Percentiles rank a stretch among this genome's conserved stretches.
These are phyloP conservation scores for Oceanites oceanicus DNA, from an alignment of 2,113 vertebrate genomes.

Conservation along the genomic window DNA sequence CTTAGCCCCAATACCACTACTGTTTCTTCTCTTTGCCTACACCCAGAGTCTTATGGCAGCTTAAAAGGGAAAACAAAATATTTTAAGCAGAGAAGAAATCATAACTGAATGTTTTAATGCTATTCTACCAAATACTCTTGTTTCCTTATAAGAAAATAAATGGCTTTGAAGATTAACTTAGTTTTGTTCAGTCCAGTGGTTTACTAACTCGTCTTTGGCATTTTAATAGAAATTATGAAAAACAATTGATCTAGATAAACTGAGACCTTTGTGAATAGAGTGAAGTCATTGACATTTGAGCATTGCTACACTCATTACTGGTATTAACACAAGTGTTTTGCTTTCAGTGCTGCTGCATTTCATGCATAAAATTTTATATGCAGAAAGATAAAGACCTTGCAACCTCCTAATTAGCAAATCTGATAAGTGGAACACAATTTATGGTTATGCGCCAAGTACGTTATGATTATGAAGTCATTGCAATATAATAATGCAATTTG, in stretches of 20 bases:
- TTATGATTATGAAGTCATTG: constrained; percentile 46
- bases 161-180: background rate
- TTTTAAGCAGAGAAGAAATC: background rate
- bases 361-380: constrained; percentile 4
- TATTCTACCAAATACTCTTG: background rate
- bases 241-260: constrained; percentile 41
- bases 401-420: constrained; percentile 53
- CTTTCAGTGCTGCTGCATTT: constrained; percentile 35
- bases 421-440: constrained; percentile 44
- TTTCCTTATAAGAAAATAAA: background rate
- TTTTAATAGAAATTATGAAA: constrained; percentile 55
- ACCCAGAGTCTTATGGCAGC: background rate
- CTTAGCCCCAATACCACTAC: background rate
- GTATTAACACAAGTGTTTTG: constrained; percentile 32
- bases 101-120: background rate
- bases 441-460: constrained; percentile 6
- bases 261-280: constrained; percentile 35
- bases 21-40: background rate
- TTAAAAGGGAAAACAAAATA: background rate
- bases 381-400: constrained; percentile 18
- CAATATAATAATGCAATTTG: constrained; percentile 32
- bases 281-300: constrained; percentile 45
- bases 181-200: background rate
- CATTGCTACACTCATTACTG: constrained; percentile 18
- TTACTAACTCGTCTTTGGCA: constrained; percentile 38